Percentiles rank a stretch among this genome's conserved stretches.
These are phyloP conservation scores for Pteruthius melanotis DNA, from an alignment of 2,113 vertebrate species.

Conservation along the genomic window DNA sequence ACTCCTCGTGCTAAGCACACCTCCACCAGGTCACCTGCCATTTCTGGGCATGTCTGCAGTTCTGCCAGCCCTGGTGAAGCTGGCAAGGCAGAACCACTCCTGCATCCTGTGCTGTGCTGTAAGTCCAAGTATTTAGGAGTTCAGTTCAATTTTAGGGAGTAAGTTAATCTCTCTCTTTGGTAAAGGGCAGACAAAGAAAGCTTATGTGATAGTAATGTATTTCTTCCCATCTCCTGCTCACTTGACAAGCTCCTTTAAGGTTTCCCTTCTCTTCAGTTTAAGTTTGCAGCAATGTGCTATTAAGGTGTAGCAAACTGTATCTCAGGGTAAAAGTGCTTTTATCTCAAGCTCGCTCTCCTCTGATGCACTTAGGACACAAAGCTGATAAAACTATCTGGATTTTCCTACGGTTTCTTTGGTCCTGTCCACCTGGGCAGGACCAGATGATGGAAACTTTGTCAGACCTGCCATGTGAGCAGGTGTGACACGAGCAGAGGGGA, in stretches of 20 bases:
- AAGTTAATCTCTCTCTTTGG: background rate
- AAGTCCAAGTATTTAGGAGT: background rate
- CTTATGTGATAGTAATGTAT: background rate
- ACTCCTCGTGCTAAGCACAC: background rate
- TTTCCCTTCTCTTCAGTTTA: background rate
- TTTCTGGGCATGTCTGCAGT: background rate
- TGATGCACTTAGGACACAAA: background rate
- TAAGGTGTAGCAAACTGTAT: accelerated
- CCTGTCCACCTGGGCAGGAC: background rate
- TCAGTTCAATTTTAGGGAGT: background rate
- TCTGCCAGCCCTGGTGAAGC: background rate
- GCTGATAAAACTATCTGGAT: background rate
- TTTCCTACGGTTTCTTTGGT: background rate
- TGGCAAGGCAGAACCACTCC: background rate
- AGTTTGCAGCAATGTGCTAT: background rate
- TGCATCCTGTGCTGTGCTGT: background rate
- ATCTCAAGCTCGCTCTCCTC: background rate
- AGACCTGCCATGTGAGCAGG: background rate
- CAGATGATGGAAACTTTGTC: background rate
- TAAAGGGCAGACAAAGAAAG: background rate
- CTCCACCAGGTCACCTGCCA: background rate
- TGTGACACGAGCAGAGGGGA: background rate
- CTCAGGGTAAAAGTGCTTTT: background rate
- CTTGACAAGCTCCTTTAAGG: background rate
- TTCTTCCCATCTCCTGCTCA: background rate